Percentiles rank a stretch among this genome's conserved stretches.
These are phyloP conservation scores for Peribatodes rhomboidaria DNA, from an alignment of 2,888 invertebrate genomes.

Conservation along the genomic window DNA sequence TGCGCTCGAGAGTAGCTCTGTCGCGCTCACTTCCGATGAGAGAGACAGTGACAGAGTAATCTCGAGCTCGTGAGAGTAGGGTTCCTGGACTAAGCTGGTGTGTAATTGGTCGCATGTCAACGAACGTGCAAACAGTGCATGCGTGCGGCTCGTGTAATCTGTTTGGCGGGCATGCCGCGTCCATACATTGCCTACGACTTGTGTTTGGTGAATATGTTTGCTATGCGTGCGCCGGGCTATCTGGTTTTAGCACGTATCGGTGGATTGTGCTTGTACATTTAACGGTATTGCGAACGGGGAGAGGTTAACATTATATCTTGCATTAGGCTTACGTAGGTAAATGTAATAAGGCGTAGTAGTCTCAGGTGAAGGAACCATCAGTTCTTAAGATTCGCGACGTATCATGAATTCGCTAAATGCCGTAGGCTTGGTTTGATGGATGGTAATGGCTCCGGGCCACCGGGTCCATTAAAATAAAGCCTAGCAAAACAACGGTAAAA, in stretches of 20 bases:
- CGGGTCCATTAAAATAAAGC: too few relatives aligned
- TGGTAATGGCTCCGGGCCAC: too few relatives aligned
- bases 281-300: neutral
- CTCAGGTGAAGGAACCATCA: too few relatives aligned
- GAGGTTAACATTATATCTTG: neutral
- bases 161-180: constrained; percentile 25
- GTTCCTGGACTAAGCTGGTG: neutral
- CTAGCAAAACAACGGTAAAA: too few relatives aligned
- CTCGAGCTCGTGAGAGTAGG: neutral
- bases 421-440: too few relatives aligned
- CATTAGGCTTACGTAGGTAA: too few relatives aligned
- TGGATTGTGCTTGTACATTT: neutral
- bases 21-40: neutral
- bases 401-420: too few relatives aligned
- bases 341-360: neutral
- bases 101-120: constrained; percentile 16
- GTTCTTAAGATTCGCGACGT: too few relatives aligned
- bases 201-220: constrained; percentile 25
- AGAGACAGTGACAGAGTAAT: neutral
- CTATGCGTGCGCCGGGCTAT: constrained; percentile 21
- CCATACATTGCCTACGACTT: constrained; percentile 7
- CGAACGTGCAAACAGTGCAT: constrained; percentile 22
- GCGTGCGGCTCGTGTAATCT: constrained; percentile 30
- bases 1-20: neutral
- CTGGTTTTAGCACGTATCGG: constrained; percentile 16